Evolutionary conservation across 2,888 invertebrate species (phyloP), one percentile per base, ranked within the genome.

Genomic region (Cordilura impudica): DNA sequence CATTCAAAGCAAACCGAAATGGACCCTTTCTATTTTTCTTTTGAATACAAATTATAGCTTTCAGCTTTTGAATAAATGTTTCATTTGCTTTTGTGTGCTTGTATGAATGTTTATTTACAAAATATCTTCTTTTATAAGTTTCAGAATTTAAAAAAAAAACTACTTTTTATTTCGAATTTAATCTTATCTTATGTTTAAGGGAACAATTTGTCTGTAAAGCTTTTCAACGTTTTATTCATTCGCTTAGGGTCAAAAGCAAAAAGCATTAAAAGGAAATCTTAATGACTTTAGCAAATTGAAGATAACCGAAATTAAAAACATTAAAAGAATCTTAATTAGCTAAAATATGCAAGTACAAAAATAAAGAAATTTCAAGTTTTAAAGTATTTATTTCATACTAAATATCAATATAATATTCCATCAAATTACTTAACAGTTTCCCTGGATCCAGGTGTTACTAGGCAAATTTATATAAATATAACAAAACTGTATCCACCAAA

Each of bases 31-130:
- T 31, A 8, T 31, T 2, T 39, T 39, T 39, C 35, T n/a, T 39
- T 39, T 39, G 12, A 39, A 12, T 4, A 39, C n/a, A 39, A n/a
- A 39, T 39, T 31, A 45, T 67, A 12, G 45, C 43, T 67, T 67
- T 56, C 31, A 67, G 54, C 54, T 54, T 49, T 49, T 35, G 26
- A 18, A 10, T 31, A 16, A 63, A 26, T 51, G 23, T 58, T 43
- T 43, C 58, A 43, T 43, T 63, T 49, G n/a, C 51, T 31, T 65
- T 39, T 8, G 19, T 31, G 16, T 51, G 31, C n/a, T 19, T 56
- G 0, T 14, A 35, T 63, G 4, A 66, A 53, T 66, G 16, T 54
- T 43, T 18, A 16, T 53, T 65, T 29, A 45, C 14, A 14, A 66
- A 66, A 23, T 5, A 18, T 10, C 31, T 67, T 31, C 4, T 39